These are phyloP conservation scores for Plebejus anna DNA, from an alignment of 2,888 invertebrate genomes.

Conservation along the genomic window DNA sequence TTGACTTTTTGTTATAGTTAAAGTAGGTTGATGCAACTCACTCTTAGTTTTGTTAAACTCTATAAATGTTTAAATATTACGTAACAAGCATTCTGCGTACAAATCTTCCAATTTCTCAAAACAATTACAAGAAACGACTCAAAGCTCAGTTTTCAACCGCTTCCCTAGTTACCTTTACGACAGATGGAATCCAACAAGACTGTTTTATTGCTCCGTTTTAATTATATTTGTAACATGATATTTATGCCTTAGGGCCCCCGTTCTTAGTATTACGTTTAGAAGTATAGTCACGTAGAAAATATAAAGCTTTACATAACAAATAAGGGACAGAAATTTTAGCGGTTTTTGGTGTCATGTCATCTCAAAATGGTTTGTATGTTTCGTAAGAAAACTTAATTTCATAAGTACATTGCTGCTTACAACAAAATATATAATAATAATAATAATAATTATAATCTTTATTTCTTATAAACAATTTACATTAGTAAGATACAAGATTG, in stretches of 20 bases:
- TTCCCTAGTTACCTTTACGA: background rate
- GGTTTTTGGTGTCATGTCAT: background rate
- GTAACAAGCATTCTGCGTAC: background rate
- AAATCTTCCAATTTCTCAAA: background rate
- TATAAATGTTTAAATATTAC: no score
- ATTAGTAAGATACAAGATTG: no score
- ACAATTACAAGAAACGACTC: background rate
- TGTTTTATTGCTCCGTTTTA: background rate
- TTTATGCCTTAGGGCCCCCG: background rate
- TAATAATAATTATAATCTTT: no score
- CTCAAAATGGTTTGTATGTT: no score
- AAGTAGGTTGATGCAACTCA: no score
- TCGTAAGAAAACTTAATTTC: no score
- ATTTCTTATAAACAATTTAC: no score
- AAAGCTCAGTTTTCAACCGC: background rate
- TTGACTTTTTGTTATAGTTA: no score
- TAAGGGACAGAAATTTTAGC: background rate
- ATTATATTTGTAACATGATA: background rate
- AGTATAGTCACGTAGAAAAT: background rate
- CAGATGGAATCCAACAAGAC: background rate
- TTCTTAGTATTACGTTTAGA: background rate
- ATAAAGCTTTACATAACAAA: background rate
- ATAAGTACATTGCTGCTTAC: no score
- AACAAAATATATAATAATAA: no score
- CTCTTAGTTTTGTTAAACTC: no score